phyloP scores from a whole-genome alignment of 53 echinoderm and acorn worm species.

The Holothuria leucospilota region DNA sequence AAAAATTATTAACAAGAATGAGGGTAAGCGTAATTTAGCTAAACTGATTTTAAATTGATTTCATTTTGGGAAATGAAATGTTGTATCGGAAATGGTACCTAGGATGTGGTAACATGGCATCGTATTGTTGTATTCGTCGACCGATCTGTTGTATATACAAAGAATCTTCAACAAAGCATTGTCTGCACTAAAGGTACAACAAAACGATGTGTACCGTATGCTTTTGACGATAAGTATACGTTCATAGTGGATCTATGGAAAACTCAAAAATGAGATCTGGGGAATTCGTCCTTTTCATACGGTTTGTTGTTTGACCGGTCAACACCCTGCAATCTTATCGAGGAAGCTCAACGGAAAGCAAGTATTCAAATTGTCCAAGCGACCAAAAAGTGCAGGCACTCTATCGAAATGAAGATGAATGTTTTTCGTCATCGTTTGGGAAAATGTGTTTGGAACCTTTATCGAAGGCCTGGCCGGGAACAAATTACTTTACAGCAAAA shows the following conservation, averaged over 20 bases:
- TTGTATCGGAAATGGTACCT: neutral
- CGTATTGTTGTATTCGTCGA: no score
- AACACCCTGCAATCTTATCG: no score
- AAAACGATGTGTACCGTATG: neutral
- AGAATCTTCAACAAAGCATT: neutral
- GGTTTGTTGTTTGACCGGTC: no score
- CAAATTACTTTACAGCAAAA: no score
- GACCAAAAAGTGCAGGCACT: no score
- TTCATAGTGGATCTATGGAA: neutral
- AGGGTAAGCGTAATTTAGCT: slow-evolving; percentile 50
- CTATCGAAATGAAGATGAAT: no score
- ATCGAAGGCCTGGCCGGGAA: no score
- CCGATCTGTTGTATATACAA: neutral
- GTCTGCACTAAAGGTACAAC: neutral
- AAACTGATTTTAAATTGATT: slow-evolving; percentile 64
- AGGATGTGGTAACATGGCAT: neutral
- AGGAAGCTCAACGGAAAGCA: no score
- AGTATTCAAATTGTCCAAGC: no score
- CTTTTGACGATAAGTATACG: neutral
- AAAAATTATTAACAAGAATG: slow-evolving; percentile 50
- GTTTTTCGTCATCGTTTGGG: no score
- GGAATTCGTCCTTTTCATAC: neutral
- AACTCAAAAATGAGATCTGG: neutral
- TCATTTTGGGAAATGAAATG: slow-evolving; percentile 62
- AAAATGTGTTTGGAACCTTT: no score